Evolutionary conservation across 1,140 invertebrate species (phyloP).

Genomic region (Onthophagus taurus): DNA sequence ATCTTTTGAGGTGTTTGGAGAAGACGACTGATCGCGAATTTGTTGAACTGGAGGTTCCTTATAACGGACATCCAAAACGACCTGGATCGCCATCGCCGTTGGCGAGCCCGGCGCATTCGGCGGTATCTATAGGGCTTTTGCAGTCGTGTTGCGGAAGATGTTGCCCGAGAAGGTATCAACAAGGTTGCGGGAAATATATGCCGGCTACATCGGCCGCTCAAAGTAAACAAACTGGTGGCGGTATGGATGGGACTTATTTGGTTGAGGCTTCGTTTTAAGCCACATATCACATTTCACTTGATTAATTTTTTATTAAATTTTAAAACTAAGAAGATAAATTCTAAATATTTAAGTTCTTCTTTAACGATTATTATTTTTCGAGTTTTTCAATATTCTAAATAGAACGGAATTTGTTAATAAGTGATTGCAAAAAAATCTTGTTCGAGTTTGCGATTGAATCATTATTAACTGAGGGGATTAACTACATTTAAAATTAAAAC

Average conservation of each 20-base stretch:
- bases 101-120: constrained; percentile 78
- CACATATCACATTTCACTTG: too few relatives aligned
- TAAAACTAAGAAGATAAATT: too few relatives aligned
- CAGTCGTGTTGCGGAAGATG: constrained; percentile 78
- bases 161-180: constrained; percentile 80
- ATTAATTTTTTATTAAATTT: too few relatives aligned
- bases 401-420: too few relatives aligned
- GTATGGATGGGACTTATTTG: constrained; percentile 71
- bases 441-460: too few relatives aligned
- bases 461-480: too few relatives aligned
- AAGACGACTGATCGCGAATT: constrained; percentile 97
- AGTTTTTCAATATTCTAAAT: too few relatives aligned
- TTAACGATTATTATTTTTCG: too few relatives aligned
- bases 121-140: constrained; percentile 62
- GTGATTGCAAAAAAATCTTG: too few relatives aligned
- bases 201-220: constrained; percentile 64
- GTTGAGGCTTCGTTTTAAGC: constrained; percentile 71
- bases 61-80: constrained; percentile 83
- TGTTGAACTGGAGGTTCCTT: constrained; percentile 90
- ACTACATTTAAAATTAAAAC: too few relatives aligned
- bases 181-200: constrained; percentile 75
- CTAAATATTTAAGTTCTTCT: too few relatives aligned
- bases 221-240: constrained; percentile 65
- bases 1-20: constrained; percentile 93
- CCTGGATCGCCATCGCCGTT: constrained; percentile 77